These are phyloP conservation scores for Eclectus roratus DNA, from an alignment of 2,113 vertebrate species.

Conservation along the genomic window DNA sequence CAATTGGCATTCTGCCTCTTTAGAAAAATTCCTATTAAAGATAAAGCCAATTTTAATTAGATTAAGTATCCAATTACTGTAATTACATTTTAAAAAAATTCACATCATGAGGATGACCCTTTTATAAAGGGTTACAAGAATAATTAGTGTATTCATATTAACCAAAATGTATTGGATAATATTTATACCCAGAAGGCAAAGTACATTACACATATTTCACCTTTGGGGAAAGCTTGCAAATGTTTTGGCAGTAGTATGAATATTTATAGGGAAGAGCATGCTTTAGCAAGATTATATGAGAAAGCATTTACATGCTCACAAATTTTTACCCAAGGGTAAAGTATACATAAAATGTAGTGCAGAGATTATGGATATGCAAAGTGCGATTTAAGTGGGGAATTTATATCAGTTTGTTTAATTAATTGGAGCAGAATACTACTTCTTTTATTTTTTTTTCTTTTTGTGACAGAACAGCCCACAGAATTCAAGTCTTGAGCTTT, in stretches of 20 bases:
- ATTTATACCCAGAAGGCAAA: constrained; percentile 85
- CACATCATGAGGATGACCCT: constrained; percentile 84
- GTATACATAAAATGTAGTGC: constrained; percentile 77
- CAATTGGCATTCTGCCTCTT: constrained; percentile 82
- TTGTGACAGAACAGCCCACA: constrained; percentile 6
- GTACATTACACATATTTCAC: constrained; percentile 82
- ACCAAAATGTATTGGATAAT: constrained; percentile 85
- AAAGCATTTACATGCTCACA: constrained; percentile 79
- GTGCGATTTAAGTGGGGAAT: constrained; percentile 65
- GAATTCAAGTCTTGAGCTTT: constrained; percentile 15
- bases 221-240: constrained; percentile 82
- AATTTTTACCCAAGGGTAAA: constrained; percentile 82
- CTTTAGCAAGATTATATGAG: constrained; percentile 83
- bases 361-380: constrained; percentile 82
- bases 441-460: not conserved
- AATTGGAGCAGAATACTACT: constrained; percentile 70
- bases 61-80: constrained; percentile 88
- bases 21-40: constrained; percentile 85
- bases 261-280: constrained; percentile 81
- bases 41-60: constrained; percentile 87
- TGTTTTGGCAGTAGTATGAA: constrained; percentile 83
- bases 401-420: constrained; percentile 81
- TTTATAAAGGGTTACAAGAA: constrained; percentile 83
- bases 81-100: constrained; percentile 84
- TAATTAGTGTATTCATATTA: constrained; percentile 87